Percentiles rank a stretch among this genome's conserved stretches.
Conservation (phyloP, 2,888 invertebrate genomes). For the Cheilosia grossa region DNA sequence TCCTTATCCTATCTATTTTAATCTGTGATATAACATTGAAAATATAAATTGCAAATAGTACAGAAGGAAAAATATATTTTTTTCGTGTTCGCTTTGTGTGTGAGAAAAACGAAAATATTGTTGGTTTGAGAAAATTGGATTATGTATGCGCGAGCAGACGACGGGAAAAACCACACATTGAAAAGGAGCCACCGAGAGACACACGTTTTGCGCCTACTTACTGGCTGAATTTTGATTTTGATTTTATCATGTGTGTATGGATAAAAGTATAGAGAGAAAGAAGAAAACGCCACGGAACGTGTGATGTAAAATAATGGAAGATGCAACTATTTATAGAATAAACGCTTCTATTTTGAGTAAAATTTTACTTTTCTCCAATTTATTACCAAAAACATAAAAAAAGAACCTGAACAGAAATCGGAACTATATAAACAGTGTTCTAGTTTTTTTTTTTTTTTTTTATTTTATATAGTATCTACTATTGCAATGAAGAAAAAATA, state of each 20-base stretch:
- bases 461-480: slow-evolving; percentile 13
- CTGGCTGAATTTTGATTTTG: slow-evolving; percentile 48
- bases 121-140: slow-evolving; percentile 64
- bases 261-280: slow-evolving; percentile 48
- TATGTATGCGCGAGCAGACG: slow-evolving; percentile 39
- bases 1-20: slow-evolving; percentile 68
- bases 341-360: slow-evolving; percentile 72
- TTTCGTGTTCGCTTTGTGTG: slow-evolving; percentile 38
- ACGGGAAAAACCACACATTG: slow-evolving; percentile 38
- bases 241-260: slow-evolving; percentile 51
- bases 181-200: slow-evolving; percentile 44
- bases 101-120: slow-evolving; percentile 49
- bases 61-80: slow-evolving; percentile 41
- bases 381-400: slow-evolving; percentile 54
- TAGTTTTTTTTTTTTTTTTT: slow-evolving; percentile 42
- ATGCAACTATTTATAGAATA: slow-evolving; percentile 66
- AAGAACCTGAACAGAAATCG: slow-evolving; percentile 38
- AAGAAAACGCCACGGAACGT: slow-evolving; percentile 52
- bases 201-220: slow-evolving; percentile 75
- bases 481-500: slow-evolving; percentile 15
- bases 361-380: slow-evolving; percentile 44
- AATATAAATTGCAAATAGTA: slow-evolving; percentile 74
- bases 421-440: slow-evolving; percentile 58
- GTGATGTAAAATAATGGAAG: slow-evolving; percentile 75
- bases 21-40: slow-evolving; percentile 75